Conservation (phyloP, 2,888 invertebrate genomes). For the Idaea straminata region DNA sequence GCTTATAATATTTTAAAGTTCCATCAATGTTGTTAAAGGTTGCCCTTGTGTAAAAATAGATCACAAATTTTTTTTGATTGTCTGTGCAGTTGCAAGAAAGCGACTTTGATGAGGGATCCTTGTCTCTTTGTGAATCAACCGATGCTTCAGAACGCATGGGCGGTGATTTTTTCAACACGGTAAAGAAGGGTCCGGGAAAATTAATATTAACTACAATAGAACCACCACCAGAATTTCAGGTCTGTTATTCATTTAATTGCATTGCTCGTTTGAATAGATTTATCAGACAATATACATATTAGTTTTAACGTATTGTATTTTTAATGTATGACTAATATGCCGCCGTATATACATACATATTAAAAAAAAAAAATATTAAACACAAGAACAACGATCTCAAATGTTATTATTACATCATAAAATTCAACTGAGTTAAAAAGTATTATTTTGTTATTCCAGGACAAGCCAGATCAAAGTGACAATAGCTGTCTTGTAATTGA, state of each 20-base stretch:
- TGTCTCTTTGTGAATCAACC: conserved; percentile 89
- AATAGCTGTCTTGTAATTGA: conserved; percentile 48
- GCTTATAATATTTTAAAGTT: no score
- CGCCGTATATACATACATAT: not conserved
- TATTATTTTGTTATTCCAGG: conserved; percentile 49
- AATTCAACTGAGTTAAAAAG: not conserved
- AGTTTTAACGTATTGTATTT: no score
- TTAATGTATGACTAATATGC: no score
- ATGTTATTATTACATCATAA: not conserved
- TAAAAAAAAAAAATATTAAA: conserved; percentile 8
- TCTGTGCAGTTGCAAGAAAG: conserved; percentile 86
- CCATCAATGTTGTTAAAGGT: no score
- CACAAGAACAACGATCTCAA: not conserved
- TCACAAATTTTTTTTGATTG: conserved; percentile 10
- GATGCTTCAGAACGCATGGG: conserved; percentile 89
- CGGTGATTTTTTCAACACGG: conserved; percentile 89
- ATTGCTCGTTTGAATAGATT: not conserved
- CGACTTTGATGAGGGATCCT: conserved; percentile 87
- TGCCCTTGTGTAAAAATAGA: no score
- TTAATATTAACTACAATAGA: conserved; percentile 85
- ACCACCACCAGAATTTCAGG: conserved; percentile 93
- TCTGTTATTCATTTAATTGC: conserved; percentile 30
- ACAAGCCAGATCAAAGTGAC: conserved; percentile 50
- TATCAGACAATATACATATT: not conserved
- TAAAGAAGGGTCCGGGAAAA: conserved; percentile 88